Evolutionary conservation across 2,888 invertebrate genomes (phyloP).

Genomic region (Meloe dianella): DNA sequence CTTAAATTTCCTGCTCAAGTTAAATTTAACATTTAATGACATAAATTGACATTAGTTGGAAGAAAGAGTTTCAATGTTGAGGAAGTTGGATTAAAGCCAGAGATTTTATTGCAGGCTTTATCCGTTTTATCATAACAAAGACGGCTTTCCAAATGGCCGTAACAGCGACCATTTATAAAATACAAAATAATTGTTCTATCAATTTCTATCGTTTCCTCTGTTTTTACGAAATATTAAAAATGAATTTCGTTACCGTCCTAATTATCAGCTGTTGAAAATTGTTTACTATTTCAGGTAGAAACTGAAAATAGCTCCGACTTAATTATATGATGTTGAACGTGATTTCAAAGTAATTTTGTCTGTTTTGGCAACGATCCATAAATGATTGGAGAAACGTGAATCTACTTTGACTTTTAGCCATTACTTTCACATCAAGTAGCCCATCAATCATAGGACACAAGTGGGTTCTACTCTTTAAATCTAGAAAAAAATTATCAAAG

Average conservation of each 20-base stretch:
- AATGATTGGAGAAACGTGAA: constrained; percentile 4
- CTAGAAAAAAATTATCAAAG: not conserved
- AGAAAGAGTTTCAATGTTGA: constrained; percentile 1
- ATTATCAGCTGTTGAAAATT: not conserved
- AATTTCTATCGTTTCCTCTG: not conserved
- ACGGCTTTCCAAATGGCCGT: not conserved
- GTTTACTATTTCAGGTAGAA: not conserved
- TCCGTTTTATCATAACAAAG: constrained; percentile 6
- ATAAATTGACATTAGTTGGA: constrained; percentile 5
- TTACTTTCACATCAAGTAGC: constrained; percentile 24
- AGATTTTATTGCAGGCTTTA: constrained; percentile 8
- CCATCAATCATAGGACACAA: constrained; percentile 24
- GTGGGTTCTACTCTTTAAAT: not conserved
- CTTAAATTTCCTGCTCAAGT: constrained; percentile 4
- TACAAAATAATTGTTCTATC: not conserved
- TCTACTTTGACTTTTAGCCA: constrained; percentile 16
- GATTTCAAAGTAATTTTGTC: constrained; percentile 2
- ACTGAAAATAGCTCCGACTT: not conserved
- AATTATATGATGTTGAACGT: not conserved
- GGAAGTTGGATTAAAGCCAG: constrained; percentile 8
- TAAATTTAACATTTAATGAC: constrained; percentile 7
- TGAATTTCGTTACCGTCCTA: not conserved
- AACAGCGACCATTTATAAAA: not conserved
- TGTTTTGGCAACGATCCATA: constrained; percentile 4
- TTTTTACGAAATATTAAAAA: not conserved